Percentiles rank a stretch among this genome's conserved stretches.
These are phyloP conservation scores for Saccostrea glomerata DNA, from an alignment of 1,140 invertebrate species.

Conservation along the genomic window DNA sequence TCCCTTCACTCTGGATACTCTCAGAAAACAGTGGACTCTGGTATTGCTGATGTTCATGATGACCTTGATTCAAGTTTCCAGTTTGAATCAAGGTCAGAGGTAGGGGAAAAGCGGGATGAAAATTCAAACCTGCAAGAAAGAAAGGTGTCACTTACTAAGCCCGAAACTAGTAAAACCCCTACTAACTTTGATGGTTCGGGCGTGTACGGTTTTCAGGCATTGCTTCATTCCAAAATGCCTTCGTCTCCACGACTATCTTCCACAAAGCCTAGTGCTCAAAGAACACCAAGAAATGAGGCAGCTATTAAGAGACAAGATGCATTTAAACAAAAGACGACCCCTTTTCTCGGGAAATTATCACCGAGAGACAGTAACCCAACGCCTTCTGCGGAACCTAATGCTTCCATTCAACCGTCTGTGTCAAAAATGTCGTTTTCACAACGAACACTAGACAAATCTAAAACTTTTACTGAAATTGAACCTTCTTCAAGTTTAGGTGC, in stretches of 20 bases:
- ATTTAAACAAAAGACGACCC: slow-evolving; percentile 10
- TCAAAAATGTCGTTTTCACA: slow-evolving; percentile 28
- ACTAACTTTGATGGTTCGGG: not conserved
- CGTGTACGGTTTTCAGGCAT: slow-evolving; percentile 28
- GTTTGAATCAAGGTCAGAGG: not conserved
- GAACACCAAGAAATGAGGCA: not conserved
- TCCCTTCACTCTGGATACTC: slow-evolving; percentile 1
- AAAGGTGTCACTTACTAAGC: not conserved
- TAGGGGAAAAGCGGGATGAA: not conserved
- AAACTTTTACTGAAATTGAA: not conserved
- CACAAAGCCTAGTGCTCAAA: not conserved
- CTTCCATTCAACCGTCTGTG: slow-evolving; percentile 24
- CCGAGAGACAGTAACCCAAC: not conserved
- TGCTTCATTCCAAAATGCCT: slow-evolving; percentile 1
- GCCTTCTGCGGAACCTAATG: not conserved
- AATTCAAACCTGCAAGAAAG: not conserved
- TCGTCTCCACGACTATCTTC: not conserved
- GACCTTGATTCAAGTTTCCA: slow-evolving; percentile 7
- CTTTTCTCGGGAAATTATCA: not conserved
- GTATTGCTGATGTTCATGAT: slow-evolving; percentile 2
- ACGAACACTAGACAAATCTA: slow-evolving; percentile 34
- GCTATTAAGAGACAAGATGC: not conserved
- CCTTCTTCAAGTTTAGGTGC: not conserved
- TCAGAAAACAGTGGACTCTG: not conserved
- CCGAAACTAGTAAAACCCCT: not conserved